Evolutionary conservation across 2,113 vertebrate species (phyloP).

Genomic region (Phoxinus phoxinus): DNA sequence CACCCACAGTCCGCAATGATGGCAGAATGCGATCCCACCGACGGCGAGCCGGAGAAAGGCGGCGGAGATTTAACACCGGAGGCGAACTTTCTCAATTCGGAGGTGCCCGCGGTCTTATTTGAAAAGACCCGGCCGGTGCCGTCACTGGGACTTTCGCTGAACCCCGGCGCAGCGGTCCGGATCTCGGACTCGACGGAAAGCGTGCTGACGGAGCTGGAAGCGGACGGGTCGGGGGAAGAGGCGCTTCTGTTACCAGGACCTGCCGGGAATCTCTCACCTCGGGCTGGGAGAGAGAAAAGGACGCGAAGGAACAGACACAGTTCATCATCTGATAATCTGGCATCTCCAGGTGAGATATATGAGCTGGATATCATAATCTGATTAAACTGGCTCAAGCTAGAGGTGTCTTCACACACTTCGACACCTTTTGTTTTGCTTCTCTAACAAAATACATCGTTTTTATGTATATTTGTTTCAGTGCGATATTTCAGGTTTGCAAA

Average conservation of each 20-base stretch:
- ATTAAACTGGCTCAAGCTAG: neutral
- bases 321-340: constrained; percentile 76
- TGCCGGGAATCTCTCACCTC: constrained; percentile 65
- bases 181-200: constrained; percentile 76
- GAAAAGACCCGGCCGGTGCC: constrained; percentile 54
- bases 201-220: constrained; percentile 77
- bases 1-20: constrained; percentile 66
- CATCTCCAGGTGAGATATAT: constrained; percentile 72
- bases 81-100: constrained; percentile 61
- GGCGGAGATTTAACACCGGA: constrained; percentile 54
- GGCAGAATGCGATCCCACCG: constrained; percentile 74
- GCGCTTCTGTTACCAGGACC: constrained; percentile 73
- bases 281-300: constrained; percentile 66
- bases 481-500: neutral
- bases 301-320: constrained; percentile 67
- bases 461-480: neutral
- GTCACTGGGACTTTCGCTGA: constrained; percentile 52
- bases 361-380: constrained; percentile 3
- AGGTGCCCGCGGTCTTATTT: constrained; percentile 59
- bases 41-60: constrained; percentile 60
- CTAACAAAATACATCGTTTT: neutral
- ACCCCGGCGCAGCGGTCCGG: constrained; percentile 74
- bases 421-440: neutral
- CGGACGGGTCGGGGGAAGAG: constrained; percentile 76
- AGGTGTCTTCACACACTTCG: neutral